Evolutionary conservation across 2,113 vertebrate genomes (phyloP).

Genomic region (Peromyscus californicus): DNA sequence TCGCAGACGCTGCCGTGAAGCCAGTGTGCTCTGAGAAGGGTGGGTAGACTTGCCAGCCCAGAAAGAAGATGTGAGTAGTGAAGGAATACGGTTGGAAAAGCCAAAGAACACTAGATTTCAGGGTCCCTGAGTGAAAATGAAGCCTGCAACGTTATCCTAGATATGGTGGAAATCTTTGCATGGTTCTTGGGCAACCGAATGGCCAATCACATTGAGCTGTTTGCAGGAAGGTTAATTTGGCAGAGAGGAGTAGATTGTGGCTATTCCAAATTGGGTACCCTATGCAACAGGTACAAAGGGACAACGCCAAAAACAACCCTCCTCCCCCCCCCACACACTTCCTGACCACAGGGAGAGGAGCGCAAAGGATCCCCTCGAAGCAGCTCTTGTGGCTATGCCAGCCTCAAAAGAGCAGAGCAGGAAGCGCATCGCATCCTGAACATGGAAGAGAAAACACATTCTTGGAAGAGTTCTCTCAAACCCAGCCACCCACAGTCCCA

Average conservation of each 20-base stretch:
- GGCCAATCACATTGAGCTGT: background rate
- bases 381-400: constrained; percentile 32
- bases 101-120: background rate
- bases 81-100: background rate
- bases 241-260: background rate
- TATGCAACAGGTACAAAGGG: background rate
- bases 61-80: background rate
- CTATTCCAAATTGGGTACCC: background rate
- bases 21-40: background rate
- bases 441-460: constrained; percentile 69
- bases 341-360: background rate
- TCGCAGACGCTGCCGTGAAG: background rate
- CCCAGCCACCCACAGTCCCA: constrained; percentile 72
- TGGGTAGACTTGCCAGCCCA: background rate
- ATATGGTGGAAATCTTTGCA: background rate
- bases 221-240: background rate
- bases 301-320: background rate
- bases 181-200: background rate
- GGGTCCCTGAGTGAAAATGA: background rate
- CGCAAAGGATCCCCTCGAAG: background rate
- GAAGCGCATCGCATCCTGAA: constrained; percentile 42
- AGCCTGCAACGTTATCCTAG: background rate
- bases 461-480: constrained; percentile 71
- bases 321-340: background rate
- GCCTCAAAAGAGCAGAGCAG: constrained; percentile 77